phyloP scores from a whole-genome alignment of 1,140 invertebrate genomes.

The Drosophila nannoptera region DNA sequence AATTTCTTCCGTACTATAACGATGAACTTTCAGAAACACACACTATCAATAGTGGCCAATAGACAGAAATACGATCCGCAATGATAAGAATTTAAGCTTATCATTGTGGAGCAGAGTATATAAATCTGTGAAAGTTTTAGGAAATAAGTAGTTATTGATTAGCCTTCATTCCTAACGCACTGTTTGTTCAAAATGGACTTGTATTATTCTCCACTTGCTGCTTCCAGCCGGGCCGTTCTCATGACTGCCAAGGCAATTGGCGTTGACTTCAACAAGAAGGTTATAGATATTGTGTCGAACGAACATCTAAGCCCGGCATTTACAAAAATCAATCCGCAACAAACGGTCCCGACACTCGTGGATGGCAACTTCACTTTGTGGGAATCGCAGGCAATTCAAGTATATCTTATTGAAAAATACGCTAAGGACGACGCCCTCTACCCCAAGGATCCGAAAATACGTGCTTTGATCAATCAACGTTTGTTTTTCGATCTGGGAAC shows the following conservation, averaged over 20 bases:
- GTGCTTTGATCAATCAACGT: constrained; percentile 81
- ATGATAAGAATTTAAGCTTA: constrained; percentile 4
- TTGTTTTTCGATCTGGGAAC: constrained; percentile 82
- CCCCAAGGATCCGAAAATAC: constrained; percentile 80
- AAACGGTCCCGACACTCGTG: constrained; percentile 65
- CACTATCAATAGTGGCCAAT: not conserved
- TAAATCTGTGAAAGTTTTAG: not conserved
- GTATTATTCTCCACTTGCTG: constrained; percentile 37
- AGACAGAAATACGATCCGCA: not conserved
- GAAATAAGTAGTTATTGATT: too few species aligned
- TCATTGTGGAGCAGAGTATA: constrained; percentile 17
- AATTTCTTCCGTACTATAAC: not conserved
- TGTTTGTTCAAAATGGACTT: constrained; percentile 36
- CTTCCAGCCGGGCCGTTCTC: constrained; percentile 79
- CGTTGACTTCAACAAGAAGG: constrained; percentile 75
- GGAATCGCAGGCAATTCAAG: constrained; percentile 63
- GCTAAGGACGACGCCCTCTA: constrained; percentile 80
- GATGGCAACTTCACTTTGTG: constrained; percentile 58
- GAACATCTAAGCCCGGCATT: constrained; percentile 85
- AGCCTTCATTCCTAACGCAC: too few species aligned
- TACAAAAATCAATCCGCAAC: constrained; percentile 70
- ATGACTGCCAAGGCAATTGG: constrained; percentile 79
- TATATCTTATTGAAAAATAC: constrained; percentile 66
- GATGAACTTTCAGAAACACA: constrained; percentile 20
- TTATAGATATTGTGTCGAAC: constrained; percentile 81